Percentiles rank a stretch among this genome's conserved stretches.
Conservation (phyloP, 2,888 invertebrate genomes). For the Pachydiplax longipennis region DNA sequence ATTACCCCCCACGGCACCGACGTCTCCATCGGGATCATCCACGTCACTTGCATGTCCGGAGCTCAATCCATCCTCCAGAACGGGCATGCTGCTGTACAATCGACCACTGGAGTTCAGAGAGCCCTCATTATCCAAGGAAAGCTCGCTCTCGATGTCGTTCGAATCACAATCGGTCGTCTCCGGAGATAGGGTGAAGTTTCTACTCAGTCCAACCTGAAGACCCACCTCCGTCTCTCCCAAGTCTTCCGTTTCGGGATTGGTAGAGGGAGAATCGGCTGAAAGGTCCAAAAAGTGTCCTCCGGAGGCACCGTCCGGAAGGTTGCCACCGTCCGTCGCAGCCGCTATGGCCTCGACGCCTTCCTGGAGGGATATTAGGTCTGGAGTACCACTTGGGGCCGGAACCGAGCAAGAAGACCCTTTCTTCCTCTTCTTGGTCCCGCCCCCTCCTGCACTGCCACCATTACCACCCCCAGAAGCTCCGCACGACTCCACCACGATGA, state of each 20-base stretch:
- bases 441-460: not conserved
- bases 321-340: constrained; percentile 48
- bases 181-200: constrained; percentile 88
- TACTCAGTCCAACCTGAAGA: constrained; percentile 72
- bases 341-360: constrained; percentile 57
- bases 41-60: constrained; percentile 93
- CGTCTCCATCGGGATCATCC: constrained; percentile 61
- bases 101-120: constrained; percentile 59
- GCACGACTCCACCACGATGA: constrained; percentile 50
- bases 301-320: constrained; percentile 45
- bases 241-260: constrained; percentile 65
- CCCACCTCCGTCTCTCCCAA: constrained; percentile 67
- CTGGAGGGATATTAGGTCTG: constrained; percentile 52
- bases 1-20: constrained; percentile 33
- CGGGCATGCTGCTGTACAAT: constrained; percentile 83
- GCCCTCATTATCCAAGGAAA: constrained; percentile 66
- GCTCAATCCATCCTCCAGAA: constrained; percentile 91
- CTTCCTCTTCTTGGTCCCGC: not conserved
- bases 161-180: constrained; percentile 94
- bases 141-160: constrained; percentile 85
- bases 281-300: constrained; percentile 59
- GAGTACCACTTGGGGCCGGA: constrained; percentile 19
- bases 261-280: constrained; percentile 62
- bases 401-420: not conserved
- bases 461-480: constrained; percentile 49